A percentile compares a stretch with the other conserved stretches of the same genome.
phyloP scores from a whole-genome alignment of 2,797 vertebrate genomes.

The Anomalospiza imberbis region DNA sequence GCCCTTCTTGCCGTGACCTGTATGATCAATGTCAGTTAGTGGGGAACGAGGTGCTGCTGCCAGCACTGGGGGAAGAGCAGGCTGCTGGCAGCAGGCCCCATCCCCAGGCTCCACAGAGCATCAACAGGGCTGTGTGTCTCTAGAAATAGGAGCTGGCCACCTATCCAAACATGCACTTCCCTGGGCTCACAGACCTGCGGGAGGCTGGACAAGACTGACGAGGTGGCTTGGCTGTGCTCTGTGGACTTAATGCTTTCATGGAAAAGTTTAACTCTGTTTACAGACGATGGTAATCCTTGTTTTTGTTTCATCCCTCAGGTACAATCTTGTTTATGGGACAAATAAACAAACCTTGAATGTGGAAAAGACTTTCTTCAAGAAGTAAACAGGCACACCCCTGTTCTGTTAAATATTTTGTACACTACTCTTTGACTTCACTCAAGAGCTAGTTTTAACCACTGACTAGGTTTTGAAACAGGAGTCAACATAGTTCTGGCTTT shows the following conservation, averaged over 20 bases:
- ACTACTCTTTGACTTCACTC: slow-evolving; percentile 64
- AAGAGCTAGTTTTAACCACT: slow-evolving; percentile 69
- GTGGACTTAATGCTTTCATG: neutral
- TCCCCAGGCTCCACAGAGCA: neutral
- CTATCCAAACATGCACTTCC: neutral
- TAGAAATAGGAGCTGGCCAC: neutral
- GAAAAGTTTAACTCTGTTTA: neutral
- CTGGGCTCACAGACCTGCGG: neutral
- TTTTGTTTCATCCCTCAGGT: slow-evolving; percentile 73
- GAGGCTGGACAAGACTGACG: neutral
- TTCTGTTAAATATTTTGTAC: slow-evolving; percentile 76
- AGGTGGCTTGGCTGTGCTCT: neutral
- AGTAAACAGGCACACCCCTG: slow-evolving; percentile 59
- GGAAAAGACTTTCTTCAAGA: slow-evolving; percentile 38
- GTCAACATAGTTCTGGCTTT: slow-evolving; percentile 27
- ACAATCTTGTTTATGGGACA: slow-evolving; percentile 94
- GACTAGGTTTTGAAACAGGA: slow-evolving; percentile 62
- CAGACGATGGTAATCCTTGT: neutral
- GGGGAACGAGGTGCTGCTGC: neutral
- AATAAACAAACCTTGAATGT: slow-evolving; percentile 88
- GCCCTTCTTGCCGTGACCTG: neutral
- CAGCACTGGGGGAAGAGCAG: neutral
- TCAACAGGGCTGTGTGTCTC: slow-evolving; percentile 4
- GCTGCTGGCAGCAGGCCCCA: slow-evolving; percentile 1
- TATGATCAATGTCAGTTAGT: neutral